Base-by-base conservation (phyloP, 2,888 invertebrate genomes). In the Sinotaia quadrata region DNA sequence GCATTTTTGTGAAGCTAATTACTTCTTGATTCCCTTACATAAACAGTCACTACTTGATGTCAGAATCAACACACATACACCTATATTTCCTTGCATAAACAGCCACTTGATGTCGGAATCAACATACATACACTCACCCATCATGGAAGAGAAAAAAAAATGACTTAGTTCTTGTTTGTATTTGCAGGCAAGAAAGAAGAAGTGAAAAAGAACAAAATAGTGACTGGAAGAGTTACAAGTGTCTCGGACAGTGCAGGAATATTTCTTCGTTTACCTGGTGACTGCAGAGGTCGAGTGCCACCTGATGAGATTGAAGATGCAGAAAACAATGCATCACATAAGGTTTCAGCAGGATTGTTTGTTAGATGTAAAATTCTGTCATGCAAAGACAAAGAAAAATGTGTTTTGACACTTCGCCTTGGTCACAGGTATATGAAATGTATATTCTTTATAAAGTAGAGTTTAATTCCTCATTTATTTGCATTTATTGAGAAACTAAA, bases 191-290 rank as follows among this genome's bases (percentile, higher is more conserved):
- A 44, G 8, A 41, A 31, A 37, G 65, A 54, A 41, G 31, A 27
- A 47, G 65, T 65, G 56, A 44, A 44, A 27, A 54, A 33, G 65
- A 54, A 54, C 41, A 10, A 44, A 10, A 36, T 54, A 52, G 65
- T 65, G 44, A 44, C 33, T 29, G 56, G 56, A 52, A 65, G 56
- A 18, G 65, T 65, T 33, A 65, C 65, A 24, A 65, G 65, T 18
- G 56, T 56, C n/a, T 24, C 56, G 3, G 56, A 65, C 56, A 4
- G 24, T 7, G 24, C 33, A 21, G 44, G 56, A 8, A 4, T 65
- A n/a, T 52, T 29, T 7, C 56, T 65, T 4, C 27, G 65, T n/a
- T 52, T 65, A 24, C 65, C 65, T 1, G 65, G 54, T 12, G 65
- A 56, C 24, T 65, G 44, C 65, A 36, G 65, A 5, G 65, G 65